Conservation (phyloP, 2,888 invertebrate species). For the Eupsilia transversa region DNA sequence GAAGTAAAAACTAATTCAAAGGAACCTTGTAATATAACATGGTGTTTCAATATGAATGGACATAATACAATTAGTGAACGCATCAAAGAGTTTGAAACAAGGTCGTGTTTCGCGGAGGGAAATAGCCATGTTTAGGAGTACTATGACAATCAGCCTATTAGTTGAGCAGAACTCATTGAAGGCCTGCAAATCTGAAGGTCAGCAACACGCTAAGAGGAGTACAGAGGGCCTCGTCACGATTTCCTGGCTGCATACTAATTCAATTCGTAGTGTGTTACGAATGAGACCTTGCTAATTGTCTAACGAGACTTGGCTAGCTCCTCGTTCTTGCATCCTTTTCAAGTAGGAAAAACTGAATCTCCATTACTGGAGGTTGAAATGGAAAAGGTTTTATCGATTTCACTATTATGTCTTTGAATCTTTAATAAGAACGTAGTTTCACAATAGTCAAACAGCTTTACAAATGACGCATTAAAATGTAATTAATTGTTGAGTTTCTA, state of each 20-base stretch:
- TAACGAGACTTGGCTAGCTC: constrained; percentile 66
- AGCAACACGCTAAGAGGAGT: constrained; percentile 66
- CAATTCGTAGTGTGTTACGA: constrained; percentile 80
- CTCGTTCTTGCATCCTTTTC: constrained; percentile 18
- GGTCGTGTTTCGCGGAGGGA: constrained; percentile 41
- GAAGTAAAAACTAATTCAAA: constrained; percentile 18
- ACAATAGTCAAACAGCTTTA: constrained; percentile 12
- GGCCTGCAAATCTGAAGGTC: constrained; percentile 63
- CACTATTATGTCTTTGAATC: constrained; percentile 37
- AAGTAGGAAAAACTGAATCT: constrained; percentile 10
- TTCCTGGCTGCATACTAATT: constrained; percentile 81
- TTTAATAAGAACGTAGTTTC: constrained; percentile 46
- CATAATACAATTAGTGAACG: constrained; percentile 43
- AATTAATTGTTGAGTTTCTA: constrained; percentile 48
- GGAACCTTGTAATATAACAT: constrained; percentile 48
- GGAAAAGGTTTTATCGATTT: constrained; percentile 52
- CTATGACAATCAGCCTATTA: constrained; percentile 47
- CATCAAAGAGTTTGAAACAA: constrained; percentile 54
- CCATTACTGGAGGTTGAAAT: background rate
- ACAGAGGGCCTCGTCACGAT: constrained; percentile 78
- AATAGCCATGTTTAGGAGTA: constrained; percentile 49
- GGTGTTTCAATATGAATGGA: constrained; percentile 50
- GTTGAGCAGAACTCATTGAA: constrained; percentile 54
- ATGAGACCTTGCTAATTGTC: constrained; percentile 76
- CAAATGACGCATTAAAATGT: constrained; percentile 35